phyloP scores from a whole-genome alignment of 1,140 invertebrate genomes.

The Papilio aristodemus region DNA sequence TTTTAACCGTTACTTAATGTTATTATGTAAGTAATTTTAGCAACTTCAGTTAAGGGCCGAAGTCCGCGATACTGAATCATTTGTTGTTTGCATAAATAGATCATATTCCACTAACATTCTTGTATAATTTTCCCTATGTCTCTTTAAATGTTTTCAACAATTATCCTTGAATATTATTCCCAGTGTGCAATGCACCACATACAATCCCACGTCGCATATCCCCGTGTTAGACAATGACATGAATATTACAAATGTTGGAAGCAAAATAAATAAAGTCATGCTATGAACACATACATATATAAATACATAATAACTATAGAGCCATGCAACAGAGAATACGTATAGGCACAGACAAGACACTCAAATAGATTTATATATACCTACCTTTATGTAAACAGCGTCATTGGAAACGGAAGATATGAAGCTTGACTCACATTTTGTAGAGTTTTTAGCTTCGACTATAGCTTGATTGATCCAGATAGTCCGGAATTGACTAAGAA shows the following conservation, averaged over 20 bases:
- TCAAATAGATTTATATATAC: slow-evolving; percentile 3
- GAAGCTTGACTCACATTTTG: slow-evolving; percentile 26
- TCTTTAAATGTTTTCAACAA: too few relatives aligned
- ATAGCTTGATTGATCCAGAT: slow-evolving; percentile 16
- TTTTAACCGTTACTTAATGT: not conserved
- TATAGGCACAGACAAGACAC: slow-evolving; percentile 21
- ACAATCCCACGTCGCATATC: not conserved
- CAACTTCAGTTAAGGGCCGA: too few relatives aligned
- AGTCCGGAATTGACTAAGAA: slow-evolving; percentile 20
- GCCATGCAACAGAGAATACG: slow-evolving; percentile 20
- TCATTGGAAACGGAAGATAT: slow-evolving; percentile 11
- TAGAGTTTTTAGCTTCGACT: slow-evolving; percentile 26
- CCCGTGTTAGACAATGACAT: slow-evolving; percentile 20
- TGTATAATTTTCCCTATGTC: too few relatives aligned
- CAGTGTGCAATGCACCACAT: not conserved
- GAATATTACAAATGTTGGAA: slow-evolving; percentile 19
- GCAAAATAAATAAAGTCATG: slow-evolving; percentile 11
- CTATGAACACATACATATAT: slow-evolving; percentile 27
- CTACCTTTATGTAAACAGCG: slow-evolving; percentile 29
- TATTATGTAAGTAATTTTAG: too few relatives aligned
- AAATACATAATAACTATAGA: not conserved
- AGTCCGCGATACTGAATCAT: too few relatives aligned
- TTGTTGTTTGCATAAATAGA: too few relatives aligned
- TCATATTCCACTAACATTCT: too few relatives aligned
- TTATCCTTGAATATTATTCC: not conserved